Evolutionary conservation across 2,888 invertebrate species (phyloP).

Genomic region (Caenorhabditis sinica): DNA sequence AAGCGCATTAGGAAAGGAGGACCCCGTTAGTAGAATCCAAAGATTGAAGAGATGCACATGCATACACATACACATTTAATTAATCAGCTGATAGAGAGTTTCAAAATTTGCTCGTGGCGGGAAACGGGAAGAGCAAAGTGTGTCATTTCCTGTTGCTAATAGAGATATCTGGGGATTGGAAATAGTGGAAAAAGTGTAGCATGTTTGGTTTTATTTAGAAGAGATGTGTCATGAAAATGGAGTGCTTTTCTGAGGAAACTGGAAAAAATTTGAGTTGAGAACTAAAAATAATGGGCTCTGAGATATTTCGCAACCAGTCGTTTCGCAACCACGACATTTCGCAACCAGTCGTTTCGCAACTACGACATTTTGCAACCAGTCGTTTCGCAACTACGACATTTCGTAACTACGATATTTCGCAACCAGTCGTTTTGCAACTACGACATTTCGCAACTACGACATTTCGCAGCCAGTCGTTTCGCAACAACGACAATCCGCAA

Average conservation of each 20-base stretch:
- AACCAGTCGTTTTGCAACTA: too few relatives aligned
- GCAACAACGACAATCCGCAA: too few relatives aligned
- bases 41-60: conserved; percentile 2
- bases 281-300: neutral
- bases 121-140: conserved; percentile 4
- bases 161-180: neutral
- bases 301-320: too few relatives aligned
- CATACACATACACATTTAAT: conserved; percentile 3
- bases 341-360: too few relatives aligned
- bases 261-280: neutral
- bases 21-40: conserved; percentile 16
- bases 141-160: conserved; percentile 20
- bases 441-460: too few relatives aligned
- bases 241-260: neutral
- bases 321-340: too few relatives aligned
- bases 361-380: too few relatives aligned
- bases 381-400: too few relatives aligned
- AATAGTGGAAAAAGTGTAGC: neutral
- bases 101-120: conserved; percentile 14
- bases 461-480: too few relatives aligned
- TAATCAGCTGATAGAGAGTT: conserved; percentile 53
- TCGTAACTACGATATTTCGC: too few relatives aligned
- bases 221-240: neutral
- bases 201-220: neutral
- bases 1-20: conserved; percentile 55